phyloP scores from a whole-genome alignment of 2,797 vertebrate species.

The Sarcoramphus papa region DNA sequence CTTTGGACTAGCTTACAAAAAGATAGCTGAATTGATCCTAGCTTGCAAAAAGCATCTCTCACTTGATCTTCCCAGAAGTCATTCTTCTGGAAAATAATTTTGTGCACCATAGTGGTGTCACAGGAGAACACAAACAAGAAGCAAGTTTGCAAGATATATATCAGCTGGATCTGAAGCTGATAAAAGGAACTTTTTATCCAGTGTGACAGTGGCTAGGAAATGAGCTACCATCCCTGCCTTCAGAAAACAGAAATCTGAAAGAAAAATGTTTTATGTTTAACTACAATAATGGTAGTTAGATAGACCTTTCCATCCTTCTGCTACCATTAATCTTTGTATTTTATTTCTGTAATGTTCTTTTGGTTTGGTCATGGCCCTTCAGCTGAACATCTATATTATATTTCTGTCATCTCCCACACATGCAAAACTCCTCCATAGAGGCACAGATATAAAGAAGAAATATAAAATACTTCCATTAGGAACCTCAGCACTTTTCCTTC shows the following conservation, averaged over 20 bases:
- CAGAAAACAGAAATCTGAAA: slow-evolving; percentile 22
- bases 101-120: background rate
- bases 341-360: slow-evolving; percentile 8
- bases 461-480: background rate
- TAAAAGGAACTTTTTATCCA: background rate
- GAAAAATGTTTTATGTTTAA: slow-evolving; percentile 15
- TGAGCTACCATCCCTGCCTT: background rate
- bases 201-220: background rate
- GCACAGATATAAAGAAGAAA: background rate
- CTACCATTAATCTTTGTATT: slow-evolving; percentile 21
- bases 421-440: background rate
- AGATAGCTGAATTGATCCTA: background rate
- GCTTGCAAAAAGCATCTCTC: background rate
- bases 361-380: background rate
- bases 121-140: background rate
- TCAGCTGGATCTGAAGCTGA: background rate
- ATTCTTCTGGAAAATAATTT: background rate
- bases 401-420: background rate
- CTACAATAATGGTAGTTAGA: background rate
- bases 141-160: background rate
- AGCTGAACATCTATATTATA: slow-evolving; percentile 6
- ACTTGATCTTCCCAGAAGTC: background rate
- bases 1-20: background rate
- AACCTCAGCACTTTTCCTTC: background rate
- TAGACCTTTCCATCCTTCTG: background rate